Evolutionary conservation across 2,888 invertebrate species (phyloP).

Genomic region (Pycnomerus fuliginosus): DNA sequence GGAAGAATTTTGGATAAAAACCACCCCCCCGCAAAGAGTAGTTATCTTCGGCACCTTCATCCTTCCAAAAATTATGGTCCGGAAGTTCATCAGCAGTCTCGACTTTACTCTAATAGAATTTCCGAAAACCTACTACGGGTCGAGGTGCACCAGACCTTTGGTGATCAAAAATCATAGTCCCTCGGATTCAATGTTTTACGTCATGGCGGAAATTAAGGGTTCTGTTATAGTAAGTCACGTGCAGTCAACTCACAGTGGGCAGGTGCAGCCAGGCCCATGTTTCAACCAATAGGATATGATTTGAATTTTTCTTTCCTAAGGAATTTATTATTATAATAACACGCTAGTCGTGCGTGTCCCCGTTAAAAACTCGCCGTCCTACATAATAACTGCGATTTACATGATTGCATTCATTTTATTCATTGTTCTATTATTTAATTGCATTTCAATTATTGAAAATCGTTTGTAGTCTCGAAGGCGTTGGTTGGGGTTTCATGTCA

Average conservation of each 20-base stretch:
- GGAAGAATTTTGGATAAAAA: slow-evolving; percentile 54
- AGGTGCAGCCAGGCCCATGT: too few species aligned
- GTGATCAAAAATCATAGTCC: slow-evolving; percentile 52
- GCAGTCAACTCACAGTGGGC: slow-evolving; percentile 3
- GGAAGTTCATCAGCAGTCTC: slow-evolving; percentile 46
- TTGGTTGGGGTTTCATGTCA: too few species aligned
- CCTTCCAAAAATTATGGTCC: slow-evolving; percentile 44
- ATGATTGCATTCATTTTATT: too few species aligned
- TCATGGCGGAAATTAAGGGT: slow-evolving; percentile 44
- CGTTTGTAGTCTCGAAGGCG: too few species aligned
- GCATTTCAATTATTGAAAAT: too few species aligned
- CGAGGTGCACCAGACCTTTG: slow-evolving; percentile 44
- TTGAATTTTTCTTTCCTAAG: too few species aligned
- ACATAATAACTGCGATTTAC: too few species aligned
- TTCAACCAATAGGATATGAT: too few species aligned
- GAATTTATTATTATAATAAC: too few species aligned
- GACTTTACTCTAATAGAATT: slow-evolving; percentile 53
- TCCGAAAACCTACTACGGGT: slow-evolving; percentile 48
- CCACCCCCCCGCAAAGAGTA: slow-evolving; percentile 42
- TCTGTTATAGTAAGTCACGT: slow-evolving; percentile 40
- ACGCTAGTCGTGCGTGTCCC: too few species aligned
- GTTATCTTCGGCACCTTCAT: slow-evolving; percentile 44
- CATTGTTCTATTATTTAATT: too few species aligned
- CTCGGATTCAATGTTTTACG: slow-evolving; percentile 47
- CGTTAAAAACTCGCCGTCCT: too few species aligned